Conservation (phyloP, 2,888 invertebrate species). For the Macrophya annulata region DNA sequence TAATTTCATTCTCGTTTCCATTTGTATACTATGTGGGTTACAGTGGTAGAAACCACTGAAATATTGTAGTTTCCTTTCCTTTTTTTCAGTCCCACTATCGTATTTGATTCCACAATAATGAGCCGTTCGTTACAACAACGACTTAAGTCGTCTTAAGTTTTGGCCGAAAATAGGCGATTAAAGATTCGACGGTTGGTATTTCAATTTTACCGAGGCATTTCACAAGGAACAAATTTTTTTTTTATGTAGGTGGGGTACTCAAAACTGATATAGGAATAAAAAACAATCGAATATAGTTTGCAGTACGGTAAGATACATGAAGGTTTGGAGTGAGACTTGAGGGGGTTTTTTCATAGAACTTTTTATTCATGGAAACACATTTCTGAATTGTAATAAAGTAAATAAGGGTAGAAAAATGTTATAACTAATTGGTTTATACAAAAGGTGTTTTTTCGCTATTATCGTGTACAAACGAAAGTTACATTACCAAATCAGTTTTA, state of each 20-base stretch:
- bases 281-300: slow-evolving; percentile 7
- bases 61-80: background rate
- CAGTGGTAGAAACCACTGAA: background rate
- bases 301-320: background rate
- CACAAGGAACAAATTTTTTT: no score
- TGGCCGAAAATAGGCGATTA: no score
- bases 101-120: background rate
- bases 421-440: no score
- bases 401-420: no score
- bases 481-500: no score
- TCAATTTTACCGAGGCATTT: no score
- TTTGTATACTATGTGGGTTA: background rate
- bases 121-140: background rate
- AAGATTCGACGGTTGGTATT: no score
- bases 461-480: no score
- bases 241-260: slow-evolving; percentile 10
- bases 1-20: background rate
- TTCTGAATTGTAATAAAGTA: no score
- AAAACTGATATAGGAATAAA: background rate
- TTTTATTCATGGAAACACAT: no score
- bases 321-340: slow-evolving; percentile 12
- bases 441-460: no score
- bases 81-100: background rate
- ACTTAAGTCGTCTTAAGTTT: background rate
- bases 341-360: slow-evolving; percentile 4